Base-by-base conservation (phyloP, 1,140 invertebrate genomes). In the Ceratosolen solmsi region DNA sequence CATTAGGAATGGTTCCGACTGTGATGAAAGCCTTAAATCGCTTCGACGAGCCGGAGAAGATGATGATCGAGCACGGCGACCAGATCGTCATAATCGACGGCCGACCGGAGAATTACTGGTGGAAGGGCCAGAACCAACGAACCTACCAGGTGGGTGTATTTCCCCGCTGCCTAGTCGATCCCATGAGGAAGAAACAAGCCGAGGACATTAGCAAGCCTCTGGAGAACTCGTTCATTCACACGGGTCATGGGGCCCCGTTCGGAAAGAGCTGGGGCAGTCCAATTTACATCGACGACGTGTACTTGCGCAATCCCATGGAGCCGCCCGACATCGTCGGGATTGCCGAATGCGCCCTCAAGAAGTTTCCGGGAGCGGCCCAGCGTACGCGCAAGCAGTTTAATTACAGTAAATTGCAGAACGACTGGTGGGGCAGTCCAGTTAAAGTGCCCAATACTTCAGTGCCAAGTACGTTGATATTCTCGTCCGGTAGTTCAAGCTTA, bases 51-150 rank as follows among this genome's bases (percentile, higher is more conserved):
- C 88, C 93, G 72, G 95, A 94, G 30, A 96, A 95, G 87, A 93
- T 99, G 89, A 91, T 93, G 22, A 94, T 99, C 51, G 94, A 97
- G 79, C 91, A 94, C 2, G 97, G 96, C 0, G 98, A 99, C 90
- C 93, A 94, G n/a, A 96, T 99, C 70, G 95, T 96, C 30, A 95
- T 99, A 27, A 96, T 99, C 83, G 97, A 99, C 87, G 97, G 97
- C n/a, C 90, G 94, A 30, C 93, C 97, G 0, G 98, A 99, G 85
- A 93, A 96, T 86, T 98, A 97, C 89, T 98, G 97, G 94, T 99
- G 98, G 96, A 98, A 97, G 91, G 97, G 97, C 20, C 98, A 99
- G 90, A 98, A 98, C 90, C 96, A 97, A 89, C 92, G 96, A 75
- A 98, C 96, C 0, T 96, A 95, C 86, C 94, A 97, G 85, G 95